Evolutionary conservation across 1,140 invertebrate genomes (phyloP).

Genomic region (Protaetia brevitarsis): DNA sequence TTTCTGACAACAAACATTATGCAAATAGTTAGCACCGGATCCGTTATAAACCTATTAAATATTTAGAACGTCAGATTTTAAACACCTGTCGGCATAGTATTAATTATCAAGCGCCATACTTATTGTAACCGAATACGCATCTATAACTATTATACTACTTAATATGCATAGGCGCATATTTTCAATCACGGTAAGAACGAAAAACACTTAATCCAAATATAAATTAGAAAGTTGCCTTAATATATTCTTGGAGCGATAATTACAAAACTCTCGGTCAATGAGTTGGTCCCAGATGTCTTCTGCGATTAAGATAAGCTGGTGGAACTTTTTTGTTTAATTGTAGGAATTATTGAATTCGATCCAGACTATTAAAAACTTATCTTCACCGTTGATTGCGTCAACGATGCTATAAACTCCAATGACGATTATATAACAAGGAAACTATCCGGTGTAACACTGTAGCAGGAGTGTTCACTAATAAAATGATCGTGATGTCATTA

Average conservation of each 20-base stretch:
- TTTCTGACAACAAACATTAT: background rate
- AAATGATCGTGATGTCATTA: background rate
- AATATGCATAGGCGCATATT: background rate
- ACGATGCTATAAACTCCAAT: constrained; percentile 3
- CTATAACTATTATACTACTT: constrained; percentile 6
- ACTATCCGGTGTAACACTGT: too few relatives aligned
- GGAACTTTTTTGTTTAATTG: constrained; percentile 15
- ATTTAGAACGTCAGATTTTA: background rate
- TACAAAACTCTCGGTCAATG: background rate
- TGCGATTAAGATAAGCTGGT: background rate
- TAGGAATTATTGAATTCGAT: constrained; percentile 9
- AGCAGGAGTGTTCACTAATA: too few relatives aligned
- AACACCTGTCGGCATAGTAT: constrained; percentile 2
- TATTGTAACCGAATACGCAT: constrained; percentile 9
- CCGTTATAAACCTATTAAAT: background rate
- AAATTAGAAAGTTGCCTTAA: constrained; percentile 8
- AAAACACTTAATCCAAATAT: constrained; percentile 3
- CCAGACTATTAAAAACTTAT: background rate
- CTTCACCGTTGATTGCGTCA: background rate
- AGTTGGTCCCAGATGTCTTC: constrained; percentile 10
- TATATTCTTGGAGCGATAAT: background rate
- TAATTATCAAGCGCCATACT: background rate
- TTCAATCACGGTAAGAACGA: background rate
- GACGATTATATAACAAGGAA: constrained; percentile 5
- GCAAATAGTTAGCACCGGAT: background rate